Evolutionary conservation across 2,113 vertebrate species (phyloP).

Genomic region (Oryzias celebensis): DNA sequence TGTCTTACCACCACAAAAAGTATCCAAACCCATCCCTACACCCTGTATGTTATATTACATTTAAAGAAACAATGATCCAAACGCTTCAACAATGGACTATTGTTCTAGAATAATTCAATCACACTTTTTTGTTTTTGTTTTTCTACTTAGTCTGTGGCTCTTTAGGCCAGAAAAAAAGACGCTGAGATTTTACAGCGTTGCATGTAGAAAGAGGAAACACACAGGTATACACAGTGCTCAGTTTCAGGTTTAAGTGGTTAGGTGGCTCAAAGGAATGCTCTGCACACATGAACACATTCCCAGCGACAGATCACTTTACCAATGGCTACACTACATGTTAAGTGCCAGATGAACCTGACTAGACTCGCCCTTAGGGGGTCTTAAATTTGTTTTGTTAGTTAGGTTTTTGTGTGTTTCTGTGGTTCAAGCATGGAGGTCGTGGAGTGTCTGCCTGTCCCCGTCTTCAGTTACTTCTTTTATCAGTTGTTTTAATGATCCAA

Average conservation of each 20-base stretch:
- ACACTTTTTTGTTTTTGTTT: no score
- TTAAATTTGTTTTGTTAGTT: constrained; percentile 52
- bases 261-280: constrained; percentile 22
- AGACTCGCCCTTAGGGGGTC: constrained; percentile 38
- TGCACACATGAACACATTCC: constrained; percentile 17
- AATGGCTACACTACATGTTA: constrained; percentile 30
- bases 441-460: not conserved
- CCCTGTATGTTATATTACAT: not conserved
- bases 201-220: no score
- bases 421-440: constrained; percentile 12
- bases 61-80: not conserved
- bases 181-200: no score
- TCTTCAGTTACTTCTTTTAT: constrained; percentile 2
- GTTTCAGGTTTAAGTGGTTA: not conserved
- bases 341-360: constrained; percentile 52
- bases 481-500: no score
- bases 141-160: no score
- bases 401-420: constrained; percentile 13
- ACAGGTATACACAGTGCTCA: not conserved
- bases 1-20: no score
- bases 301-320: constrained; percentile 50
- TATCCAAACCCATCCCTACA: not conserved
- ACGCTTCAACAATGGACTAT: no score
- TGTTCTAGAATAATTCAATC: no score
- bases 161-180: no score